Evolutionary conservation across 92 coral and sea anemone genomes (phyloP).

Genomic region (Parazoanthus swiftii): DNA sequence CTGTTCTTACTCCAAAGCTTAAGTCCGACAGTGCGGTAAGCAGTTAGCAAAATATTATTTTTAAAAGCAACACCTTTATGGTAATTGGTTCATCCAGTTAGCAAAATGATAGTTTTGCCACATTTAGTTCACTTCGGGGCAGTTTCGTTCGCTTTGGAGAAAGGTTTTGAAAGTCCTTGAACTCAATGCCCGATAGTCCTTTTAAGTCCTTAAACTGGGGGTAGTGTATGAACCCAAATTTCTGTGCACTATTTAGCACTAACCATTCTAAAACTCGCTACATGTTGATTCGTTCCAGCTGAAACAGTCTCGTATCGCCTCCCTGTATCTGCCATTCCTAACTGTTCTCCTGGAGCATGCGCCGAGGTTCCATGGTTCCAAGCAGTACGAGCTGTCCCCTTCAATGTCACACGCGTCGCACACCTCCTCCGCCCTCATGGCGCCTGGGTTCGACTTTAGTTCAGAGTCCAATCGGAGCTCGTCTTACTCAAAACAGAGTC

Average conservation of each 20-base stretch:
- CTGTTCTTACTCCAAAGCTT: too few relatives aligned
- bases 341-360: slow-evolving; percentile 92
- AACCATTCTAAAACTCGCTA: slow-evolving; percentile 24
- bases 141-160: too few relatives aligned
- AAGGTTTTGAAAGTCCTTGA: too few relatives aligned
- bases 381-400: slow-evolving; percentile 72
- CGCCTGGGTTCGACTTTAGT: slow-evolving; percentile 59
- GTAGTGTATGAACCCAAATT: too few relatives aligned
- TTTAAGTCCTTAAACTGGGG: too few relatives aligned
- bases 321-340: slow-evolving; percentile 93
- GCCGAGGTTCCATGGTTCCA: slow-evolving; percentile 97
- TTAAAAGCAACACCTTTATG: too few relatives aligned
- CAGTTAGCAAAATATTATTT: too few relatives aligned
- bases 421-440: slow-evolving; percentile 66
- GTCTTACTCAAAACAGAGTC: slow-evolving; percentile 81
- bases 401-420: slow-evolving; percentile 69
- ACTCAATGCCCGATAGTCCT: too few relatives aligned
- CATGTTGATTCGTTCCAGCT: slow-evolving; percentile 45
- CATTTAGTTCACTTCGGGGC: too few relatives aligned
- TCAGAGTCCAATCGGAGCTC: slow-evolving; percentile 95
- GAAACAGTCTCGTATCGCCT: slow-evolving; percentile 92
- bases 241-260: not conserved
- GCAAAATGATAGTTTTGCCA: too few relatives aligned
- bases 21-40: too few relatives aligned
- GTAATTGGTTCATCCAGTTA: too few relatives aligned